phyloP scores from a whole-genome alignment of 2,113 vertebrate species.

The Rhombomys opimus region DNA sequence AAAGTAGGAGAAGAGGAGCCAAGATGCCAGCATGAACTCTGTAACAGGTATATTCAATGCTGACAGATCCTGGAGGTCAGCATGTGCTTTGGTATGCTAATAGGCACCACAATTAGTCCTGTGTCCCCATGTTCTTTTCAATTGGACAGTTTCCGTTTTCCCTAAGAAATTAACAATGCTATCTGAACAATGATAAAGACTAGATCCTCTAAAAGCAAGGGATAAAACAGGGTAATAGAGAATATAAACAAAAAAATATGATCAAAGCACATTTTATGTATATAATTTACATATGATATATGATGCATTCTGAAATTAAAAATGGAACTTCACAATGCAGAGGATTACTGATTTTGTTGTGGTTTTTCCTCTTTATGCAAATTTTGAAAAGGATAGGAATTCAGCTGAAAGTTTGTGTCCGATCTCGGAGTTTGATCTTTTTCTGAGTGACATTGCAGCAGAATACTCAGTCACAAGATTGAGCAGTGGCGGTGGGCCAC shows the following conservation, averaged over 20 bases:
- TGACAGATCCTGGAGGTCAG: background rate
- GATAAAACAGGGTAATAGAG: background rate
- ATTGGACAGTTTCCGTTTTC: background rate
- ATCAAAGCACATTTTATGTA: background rate
- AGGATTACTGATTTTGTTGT: background rate
- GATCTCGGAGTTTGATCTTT: background rate
- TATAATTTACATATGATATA: background rate
- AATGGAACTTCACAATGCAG: background rate
- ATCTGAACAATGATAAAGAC: background rate
- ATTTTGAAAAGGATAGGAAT: background rate
- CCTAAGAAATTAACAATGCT: background rate
- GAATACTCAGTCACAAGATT: background rate
- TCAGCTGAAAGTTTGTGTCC: background rate
- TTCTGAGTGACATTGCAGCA: background rate
- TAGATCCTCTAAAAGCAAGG: background rate
- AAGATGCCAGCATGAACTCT: background rate
- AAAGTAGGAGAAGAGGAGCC: background rate
- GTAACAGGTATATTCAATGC: background rate
- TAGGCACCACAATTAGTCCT: background rate
- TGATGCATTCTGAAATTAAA: background rate
- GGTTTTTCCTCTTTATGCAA: background rate
- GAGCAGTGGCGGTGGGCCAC: background rate
- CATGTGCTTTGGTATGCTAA: background rate
- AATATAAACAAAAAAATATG: background rate
- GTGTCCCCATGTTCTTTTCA: background rate